phyloP scores from a whole-genome alignment of 2,113 vertebrate species.

The Crotalus helleri region DNA sequence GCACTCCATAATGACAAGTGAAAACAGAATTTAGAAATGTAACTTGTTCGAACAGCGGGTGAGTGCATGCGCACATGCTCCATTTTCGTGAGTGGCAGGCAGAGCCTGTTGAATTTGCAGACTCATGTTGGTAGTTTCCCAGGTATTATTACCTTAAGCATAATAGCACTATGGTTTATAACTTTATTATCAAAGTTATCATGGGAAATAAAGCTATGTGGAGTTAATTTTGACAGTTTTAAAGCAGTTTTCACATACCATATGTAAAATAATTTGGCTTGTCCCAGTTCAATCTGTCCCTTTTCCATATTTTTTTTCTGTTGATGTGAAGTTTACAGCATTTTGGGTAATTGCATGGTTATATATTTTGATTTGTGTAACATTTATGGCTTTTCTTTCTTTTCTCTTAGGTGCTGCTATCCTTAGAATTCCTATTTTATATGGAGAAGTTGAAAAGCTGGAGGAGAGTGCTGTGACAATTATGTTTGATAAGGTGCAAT shows the following conservation, averaged over 20 bases:
- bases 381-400: not conserved
- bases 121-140: not conserved
- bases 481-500: constrained; percentile 87
- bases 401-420: constrained; percentile 77
- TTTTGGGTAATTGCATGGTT: not conserved
- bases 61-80: no score
- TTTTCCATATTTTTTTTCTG: not conserved
- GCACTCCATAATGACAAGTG: no score
- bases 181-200: not conserved
- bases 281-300: not conserved
- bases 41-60: no score
- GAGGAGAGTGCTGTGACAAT: constrained; percentile 89
- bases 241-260: not conserved
- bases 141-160: not conserved
- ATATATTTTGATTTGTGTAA: not conserved
- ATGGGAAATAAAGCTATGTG: not conserved
- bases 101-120: not conserved
- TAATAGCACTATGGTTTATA: not conserved
- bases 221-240: not conserved
- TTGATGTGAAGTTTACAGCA: not conserved
- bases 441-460: constrained; percentile 87
- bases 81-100: no score
- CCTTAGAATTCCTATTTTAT: constrained; percentile 89
- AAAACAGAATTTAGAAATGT: no score
- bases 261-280: not conserved